Evolutionary conservation across 2,888 invertebrate species (phyloP), one percentile per base, ranked within the genome.

Genomic region (Drosophila trichaetosa): DNA sequence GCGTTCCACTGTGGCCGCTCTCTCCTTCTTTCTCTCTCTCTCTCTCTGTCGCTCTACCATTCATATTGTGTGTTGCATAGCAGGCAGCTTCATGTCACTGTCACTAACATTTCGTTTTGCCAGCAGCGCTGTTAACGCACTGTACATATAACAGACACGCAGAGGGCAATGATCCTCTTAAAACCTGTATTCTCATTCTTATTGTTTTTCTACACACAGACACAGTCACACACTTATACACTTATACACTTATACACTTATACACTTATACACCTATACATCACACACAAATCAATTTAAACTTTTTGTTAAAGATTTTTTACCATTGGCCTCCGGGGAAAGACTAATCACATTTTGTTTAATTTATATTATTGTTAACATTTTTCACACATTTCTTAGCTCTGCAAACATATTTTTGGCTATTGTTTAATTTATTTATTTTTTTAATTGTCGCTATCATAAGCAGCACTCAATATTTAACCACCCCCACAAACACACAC

Each of bases 241-340:
- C 29, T 60, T 13, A 65, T 27, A 65, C 18, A 38, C 8, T 18
- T 42, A 61, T 33, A 62, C 56, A 65, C 46, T 31, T 31, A 4
- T 53, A 63, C 31, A 52, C 29, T 60, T 13, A 65, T 27, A 65
- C 18, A 38, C 8, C 16, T 42, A 61, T 33, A 62, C 56, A 65
- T 40, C 38, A 69, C 51, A 68, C 24, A 46, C 36, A 54, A 48
- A 68, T 49, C 38, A 66, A 63, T 60, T 34, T n/a, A 34, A 57
- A 68, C 69, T 33, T 48, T 65, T 36, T 67, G 29, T 58, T 57
- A 56, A 69, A 71, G 70, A 81, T 77, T 83, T 76, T 79, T 81
- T 81, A 81, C 80, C 82, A 92, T 82, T 91, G 93, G 93, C 93
- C 93, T 93, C 89, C 91, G 92, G 93, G 93, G 93, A 93, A 93